These are phyloP conservation scores for Drosophila cardini DNA, from an alignment of 1,140 invertebrate genomes.

Conservation along the genomic window DNA sequence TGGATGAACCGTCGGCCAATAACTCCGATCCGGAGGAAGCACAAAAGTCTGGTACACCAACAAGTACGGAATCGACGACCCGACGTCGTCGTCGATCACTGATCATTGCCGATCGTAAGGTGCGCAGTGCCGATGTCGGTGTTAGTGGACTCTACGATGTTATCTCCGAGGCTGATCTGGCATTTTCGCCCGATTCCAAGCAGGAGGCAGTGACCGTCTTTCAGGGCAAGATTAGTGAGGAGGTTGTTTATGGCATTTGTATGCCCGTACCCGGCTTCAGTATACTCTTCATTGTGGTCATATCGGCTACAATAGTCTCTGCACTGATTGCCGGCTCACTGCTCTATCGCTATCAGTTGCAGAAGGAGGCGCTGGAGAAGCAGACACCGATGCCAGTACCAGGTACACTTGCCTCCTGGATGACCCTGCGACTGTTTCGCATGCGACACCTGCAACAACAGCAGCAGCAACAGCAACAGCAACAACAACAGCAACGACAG, in stretches of 20 bases:
- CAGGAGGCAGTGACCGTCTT: slow-evolving; percentile 93
- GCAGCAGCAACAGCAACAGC: slow-evolving; percentile 65
- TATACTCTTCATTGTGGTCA: slow-evolving; percentile 93
- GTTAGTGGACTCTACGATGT: slow-evolving; percentile 95
- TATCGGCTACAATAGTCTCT: slow-evolving; percentile 92
- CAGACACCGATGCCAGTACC: slow-evolving; percentile 85
- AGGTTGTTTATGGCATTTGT: slow-evolving; percentile 96
- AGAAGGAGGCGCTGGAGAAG: slow-evolving; percentile 87
- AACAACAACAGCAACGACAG: slow-evolving; percentile 47
- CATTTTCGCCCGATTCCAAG: slow-evolving; percentile 93
- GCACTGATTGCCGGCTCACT: slow-evolving; percentile 91
- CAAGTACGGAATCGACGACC: slow-evolving; percentile 32
- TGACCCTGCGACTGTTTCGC: slow-evolving; percentile 89
- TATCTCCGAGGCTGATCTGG: slow-evolving; percentile 95
- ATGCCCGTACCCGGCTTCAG: slow-evolving; percentile 95
- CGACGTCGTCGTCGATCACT: slow-evolving; percentile 87
- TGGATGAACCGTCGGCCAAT: slow-evolving; percentile 58
- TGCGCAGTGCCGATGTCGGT: slow-evolving; percentile 92
- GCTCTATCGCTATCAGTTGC: slow-evolving; percentile 90
- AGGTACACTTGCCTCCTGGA: slow-evolving; percentile 89
- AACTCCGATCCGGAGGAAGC: slow-evolving; percentile 33
- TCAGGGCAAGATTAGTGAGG: slow-evolving; percentile 93
- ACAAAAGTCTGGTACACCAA: slow-evolving; percentile 25
- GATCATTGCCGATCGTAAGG: slow-evolving; percentile 89
- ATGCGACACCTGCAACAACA: slow-evolving; percentile 85